These are phyloP conservation scores for Psilopsiagon aurifrons DNA, from an alignment of 2,113 vertebrate genomes.

Conservation along the genomic window DNA sequence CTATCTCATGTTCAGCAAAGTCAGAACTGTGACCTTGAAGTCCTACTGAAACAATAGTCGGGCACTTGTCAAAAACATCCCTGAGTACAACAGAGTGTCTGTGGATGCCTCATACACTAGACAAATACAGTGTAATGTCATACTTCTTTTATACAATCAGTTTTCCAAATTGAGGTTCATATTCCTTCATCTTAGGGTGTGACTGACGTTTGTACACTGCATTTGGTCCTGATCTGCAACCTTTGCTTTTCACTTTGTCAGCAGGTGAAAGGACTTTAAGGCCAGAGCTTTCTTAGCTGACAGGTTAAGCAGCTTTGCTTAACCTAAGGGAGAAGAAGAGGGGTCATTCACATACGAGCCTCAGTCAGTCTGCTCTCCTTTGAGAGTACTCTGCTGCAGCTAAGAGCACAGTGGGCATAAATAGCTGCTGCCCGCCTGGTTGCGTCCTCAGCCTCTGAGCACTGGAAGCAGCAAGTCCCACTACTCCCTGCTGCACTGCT, in stretches of 20 bases:
- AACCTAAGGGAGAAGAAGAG: not conserved
- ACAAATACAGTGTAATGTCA: not conserved
- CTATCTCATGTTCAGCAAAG: not conserved
- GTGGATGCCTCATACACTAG: not conserved
- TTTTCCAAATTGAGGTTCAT: not conserved
- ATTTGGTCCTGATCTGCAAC: not conserved
- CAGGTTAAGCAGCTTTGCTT: not conserved
- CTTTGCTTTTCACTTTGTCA: not conserved
- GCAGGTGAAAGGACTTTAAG: not conserved
- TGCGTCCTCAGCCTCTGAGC: not conserved
- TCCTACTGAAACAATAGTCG: not conserved
- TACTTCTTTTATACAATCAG: not conserved
- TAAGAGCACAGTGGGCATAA: not conserved
- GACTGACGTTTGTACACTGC: not conserved
- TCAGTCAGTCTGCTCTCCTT: not conserved
- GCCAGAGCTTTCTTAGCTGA: not conserved
- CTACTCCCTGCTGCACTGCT: not conserved
- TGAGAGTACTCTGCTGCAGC: not conserved
- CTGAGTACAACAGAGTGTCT: fast-evolving
- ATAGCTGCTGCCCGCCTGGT: not conserved
- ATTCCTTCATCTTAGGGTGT: not conserved
- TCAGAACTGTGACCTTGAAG: not conserved
- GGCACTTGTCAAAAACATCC: not conserved
- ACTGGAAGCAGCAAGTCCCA: not conserved
- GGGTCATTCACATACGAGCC: not conserved